phyloP scores from a whole-genome alignment of 1,140 invertebrate genomes.

The Sipha flava region DNA sequence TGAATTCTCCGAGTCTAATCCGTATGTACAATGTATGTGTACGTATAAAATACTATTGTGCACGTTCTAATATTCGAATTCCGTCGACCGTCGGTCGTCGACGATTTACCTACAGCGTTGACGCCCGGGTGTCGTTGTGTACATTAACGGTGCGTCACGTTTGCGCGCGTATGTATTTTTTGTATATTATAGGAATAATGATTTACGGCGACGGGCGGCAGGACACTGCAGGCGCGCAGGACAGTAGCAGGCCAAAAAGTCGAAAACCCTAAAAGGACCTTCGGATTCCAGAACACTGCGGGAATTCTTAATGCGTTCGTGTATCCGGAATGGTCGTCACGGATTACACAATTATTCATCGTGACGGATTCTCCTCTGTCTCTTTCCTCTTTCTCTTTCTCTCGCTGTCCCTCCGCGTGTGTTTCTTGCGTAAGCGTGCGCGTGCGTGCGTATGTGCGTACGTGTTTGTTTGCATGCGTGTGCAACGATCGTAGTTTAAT shows the following conservation, averaged over 20 bases:
- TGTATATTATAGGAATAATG: neutral
- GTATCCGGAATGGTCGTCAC: constrained; percentile 22
- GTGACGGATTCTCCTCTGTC: constrained; percentile 4
- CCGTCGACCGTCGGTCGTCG: neutral
- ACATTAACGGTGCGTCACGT: neutral
- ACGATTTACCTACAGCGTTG: constrained; percentile 20
- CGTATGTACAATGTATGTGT: too few relatives aligned
- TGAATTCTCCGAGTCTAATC: neutral
- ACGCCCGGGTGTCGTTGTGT: neutral
- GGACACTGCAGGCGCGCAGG: neutral
- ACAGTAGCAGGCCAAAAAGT: constrained; percentile 3
- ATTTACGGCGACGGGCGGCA: neutral
- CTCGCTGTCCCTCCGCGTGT: too few relatives aligned
- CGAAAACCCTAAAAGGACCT: neutral
- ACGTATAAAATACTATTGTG: too few relatives aligned
- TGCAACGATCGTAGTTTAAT: too few relatives aligned
- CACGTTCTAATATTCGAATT: neutral
- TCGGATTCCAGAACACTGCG: constrained; percentile 26
- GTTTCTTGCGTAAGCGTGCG: too few relatives aligned
- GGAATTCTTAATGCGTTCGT: constrained; percentile 14
- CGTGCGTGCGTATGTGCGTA: too few relatives aligned
- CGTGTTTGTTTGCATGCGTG: too few relatives aligned
- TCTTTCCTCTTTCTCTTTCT: too few relatives aligned
- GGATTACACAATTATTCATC: constrained; percentile 25
- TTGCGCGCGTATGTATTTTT: neutral